phyloP scores from a whole-genome alignment of 2,797 vertebrate species.

The Phrynocephalus guinanensis region DNA sequence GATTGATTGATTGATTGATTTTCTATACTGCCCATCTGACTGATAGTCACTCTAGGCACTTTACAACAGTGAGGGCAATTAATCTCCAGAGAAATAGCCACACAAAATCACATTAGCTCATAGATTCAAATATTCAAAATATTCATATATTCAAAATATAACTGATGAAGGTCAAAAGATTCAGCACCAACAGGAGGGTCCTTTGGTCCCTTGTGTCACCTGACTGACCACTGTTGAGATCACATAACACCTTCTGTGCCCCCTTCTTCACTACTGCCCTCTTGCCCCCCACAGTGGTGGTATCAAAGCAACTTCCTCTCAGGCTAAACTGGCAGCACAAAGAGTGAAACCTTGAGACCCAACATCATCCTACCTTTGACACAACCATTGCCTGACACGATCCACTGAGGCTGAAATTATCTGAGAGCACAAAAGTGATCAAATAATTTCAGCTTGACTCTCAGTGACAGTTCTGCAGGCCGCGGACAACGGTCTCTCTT shows the following conservation, averaged over 20 bases:
- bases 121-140: too few relatives aligned
- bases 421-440: background rate
- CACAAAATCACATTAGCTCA: too few relatives aligned
- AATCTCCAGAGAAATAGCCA: too few relatives aligned
- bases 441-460: constrained; percentile 26
- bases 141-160: too few relatives aligned
- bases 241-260: background rate
- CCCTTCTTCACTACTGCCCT: background rate
- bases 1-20: too few relatives aligned
- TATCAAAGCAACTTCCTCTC: background rate
- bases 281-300: background rate
- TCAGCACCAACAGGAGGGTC: background rate
- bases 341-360: background rate
- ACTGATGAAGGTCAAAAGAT: background rate
- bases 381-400: background rate
- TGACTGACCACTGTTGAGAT: too few relatives aligned
- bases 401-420: background rate
- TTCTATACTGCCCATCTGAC: too few relatives aligned
- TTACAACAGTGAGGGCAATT: too few relatives aligned
- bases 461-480: constrained; percentile 8
- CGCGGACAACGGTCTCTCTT: background rate
- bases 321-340: background rate
- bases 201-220: background rate
- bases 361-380: background rate
- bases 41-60: too few relatives aligned